A percentile compares a stretch with the other conserved stretches of the same genome.
Evolutionary conservation across 2,888 invertebrate species (phyloP).

Genomic region (Leuctra nigra): DNA sequence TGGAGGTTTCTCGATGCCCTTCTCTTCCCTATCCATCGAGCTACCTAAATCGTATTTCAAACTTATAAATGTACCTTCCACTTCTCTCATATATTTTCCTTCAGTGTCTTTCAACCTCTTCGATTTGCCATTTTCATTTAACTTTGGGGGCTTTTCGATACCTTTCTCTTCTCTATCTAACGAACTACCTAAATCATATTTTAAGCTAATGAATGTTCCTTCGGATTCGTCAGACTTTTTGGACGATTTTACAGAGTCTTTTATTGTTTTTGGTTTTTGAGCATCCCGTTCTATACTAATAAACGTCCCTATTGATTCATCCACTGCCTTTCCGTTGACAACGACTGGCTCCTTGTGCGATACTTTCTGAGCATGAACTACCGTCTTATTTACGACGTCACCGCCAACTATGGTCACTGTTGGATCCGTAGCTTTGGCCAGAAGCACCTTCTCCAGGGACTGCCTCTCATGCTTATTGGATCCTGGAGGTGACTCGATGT

Average conservation of each 20-base stretch:
- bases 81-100: not conserved
- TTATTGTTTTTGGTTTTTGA: not conserved
- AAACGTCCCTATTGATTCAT: not conserved
- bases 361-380: not conserved
- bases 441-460: slow-evolving; percentile 24
- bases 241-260: not conserved
- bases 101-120: not conserved
- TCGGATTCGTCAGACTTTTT: not conserved
- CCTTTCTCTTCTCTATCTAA: not conserved
- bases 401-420: slow-evolving; percentile 19
- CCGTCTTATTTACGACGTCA: not conserved
- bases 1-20: not conserved
- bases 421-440: slow-evolving; percentile 22
- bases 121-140: not conserved
- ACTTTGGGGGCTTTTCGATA: not conserved
- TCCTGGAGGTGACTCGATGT: slow-evolving; percentile 30
- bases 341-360: not conserved
- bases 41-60: not conserved
- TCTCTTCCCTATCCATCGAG: not conserved
- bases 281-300: not conserved
- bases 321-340: not conserved
- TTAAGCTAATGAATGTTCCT: not conserved
- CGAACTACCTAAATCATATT: not conserved
- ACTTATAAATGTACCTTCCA: slow-evolving; percentile 3
- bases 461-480: slow-evolving; percentile 25